A percentile compares a stretch with the other conserved stretches of the same genome.
Evolutionary conservation across 2,797 vertebrate genomes (phyloP).

Genomic region (Alosa sapidissima): DNA sequence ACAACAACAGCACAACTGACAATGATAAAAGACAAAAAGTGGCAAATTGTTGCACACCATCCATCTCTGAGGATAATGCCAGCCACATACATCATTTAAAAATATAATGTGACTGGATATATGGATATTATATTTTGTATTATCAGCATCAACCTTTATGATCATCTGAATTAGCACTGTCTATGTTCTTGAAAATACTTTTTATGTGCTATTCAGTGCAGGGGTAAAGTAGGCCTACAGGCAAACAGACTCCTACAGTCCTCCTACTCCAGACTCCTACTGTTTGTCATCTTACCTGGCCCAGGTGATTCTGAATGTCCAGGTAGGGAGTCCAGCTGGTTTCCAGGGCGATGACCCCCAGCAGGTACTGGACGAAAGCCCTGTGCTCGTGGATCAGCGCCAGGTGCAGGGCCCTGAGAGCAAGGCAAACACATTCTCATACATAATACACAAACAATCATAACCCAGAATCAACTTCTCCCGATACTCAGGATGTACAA

Average conservation of each 20-base stretch:
- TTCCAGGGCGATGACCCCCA: conserved; percentile 58
- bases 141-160: too few relatives aligned
- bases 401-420: conserved; percentile 72
- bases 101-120: too few relatives aligned
- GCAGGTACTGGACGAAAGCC: conserved; percentile 70
- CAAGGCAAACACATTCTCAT: neutral
- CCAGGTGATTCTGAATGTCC: conserved; percentile 76
- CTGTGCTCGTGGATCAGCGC: conserved; percentile 77
- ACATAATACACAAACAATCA: neutral
- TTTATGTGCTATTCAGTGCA: too few relatives aligned
- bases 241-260: too few relatives aligned
- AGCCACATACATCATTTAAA: too few relatives aligned
- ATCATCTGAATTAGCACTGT: too few relatives aligned
- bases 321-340: conserved; percentile 66
- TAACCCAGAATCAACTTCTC: neutral
- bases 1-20: neutral
- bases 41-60: neutral
- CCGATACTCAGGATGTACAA: neutral
- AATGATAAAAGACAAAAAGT: neutral
- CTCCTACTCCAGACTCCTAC: too few relatives aligned
- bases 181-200: too few relatives aligned
- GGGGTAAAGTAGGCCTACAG: too few relatives aligned
- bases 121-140: too few relatives aligned
- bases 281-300: conserved; percentile 65
- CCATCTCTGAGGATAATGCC: neutral